Conservation (phyloP, 2,113 vertebrate species). For the Scartelaos histophorus region DNA sequence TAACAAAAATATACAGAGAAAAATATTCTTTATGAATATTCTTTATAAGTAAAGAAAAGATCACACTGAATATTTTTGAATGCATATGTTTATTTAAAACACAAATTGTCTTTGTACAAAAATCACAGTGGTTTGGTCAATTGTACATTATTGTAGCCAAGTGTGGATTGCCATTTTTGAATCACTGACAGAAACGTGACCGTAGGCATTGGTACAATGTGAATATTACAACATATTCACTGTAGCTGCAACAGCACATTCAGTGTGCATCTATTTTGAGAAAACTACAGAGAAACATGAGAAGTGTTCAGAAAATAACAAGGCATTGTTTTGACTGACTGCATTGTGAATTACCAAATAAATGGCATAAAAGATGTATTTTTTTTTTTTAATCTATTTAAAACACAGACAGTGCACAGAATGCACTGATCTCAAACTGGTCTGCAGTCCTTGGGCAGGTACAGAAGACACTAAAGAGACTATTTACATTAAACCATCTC, state of each 20-base stretch:
- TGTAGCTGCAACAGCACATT: background rate
- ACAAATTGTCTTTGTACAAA: background rate
- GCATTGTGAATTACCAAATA: background rate
- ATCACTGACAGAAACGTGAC: background rate
- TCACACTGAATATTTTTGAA: background rate
- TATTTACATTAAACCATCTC: too few species aligned
- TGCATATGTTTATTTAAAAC: background rate
- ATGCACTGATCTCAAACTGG: too few species aligned
- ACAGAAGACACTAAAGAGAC: too few species aligned
- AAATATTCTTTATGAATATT: background rate
- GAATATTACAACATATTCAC: slow-evolving; percentile 79
- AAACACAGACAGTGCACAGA: too few species aligned
- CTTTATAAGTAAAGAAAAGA: background rate
- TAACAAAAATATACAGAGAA: background rate
- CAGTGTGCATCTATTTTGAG: slow-evolving; percentile 2
- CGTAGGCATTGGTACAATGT: background rate
- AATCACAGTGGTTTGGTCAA: slow-evolving; percentile 37
- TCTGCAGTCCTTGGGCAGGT: too few species aligned
- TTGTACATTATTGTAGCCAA: background rate
- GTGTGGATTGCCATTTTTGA: background rate
- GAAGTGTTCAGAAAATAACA: background rate
- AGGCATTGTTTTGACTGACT: background rate
- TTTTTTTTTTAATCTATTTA: too few species aligned
- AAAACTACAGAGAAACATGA: background rate
- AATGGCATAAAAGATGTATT: background rate